phyloP scores from a whole-genome alignment of 2,797 vertebrate genomes.

The Chelidonichthys spinosus region DNA sequence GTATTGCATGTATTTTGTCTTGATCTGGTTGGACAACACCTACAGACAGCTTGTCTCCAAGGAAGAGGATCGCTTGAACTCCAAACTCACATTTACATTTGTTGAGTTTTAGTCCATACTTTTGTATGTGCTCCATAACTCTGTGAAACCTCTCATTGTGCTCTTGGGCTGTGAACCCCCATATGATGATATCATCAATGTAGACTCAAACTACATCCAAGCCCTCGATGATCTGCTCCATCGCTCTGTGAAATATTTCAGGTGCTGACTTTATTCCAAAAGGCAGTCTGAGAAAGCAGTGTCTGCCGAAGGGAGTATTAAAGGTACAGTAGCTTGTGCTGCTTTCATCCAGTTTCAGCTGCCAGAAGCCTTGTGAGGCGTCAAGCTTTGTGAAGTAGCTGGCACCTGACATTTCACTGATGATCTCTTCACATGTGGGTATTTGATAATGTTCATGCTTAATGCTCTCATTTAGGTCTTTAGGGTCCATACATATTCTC shows the following conservation, averaged over 20 bases:
- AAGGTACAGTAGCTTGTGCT: too few species aligned
- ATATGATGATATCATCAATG: slow-evolving; percentile 32
- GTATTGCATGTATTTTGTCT: slow-evolving; percentile 8
- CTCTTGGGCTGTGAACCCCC: slow-evolving; percentile 19
- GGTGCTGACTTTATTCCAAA: slow-evolving; percentile 30
- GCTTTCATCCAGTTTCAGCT: too few species aligned
- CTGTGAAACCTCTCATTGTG: neutral
- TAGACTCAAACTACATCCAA: slow-evolving; percentile 10
- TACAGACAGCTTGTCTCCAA: slow-evolving; percentile 13
- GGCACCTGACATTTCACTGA: too few species aligned
- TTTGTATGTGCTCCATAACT: neutral
- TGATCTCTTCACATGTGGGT: too few species aligned
- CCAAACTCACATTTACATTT: slow-evolving; percentile 29
- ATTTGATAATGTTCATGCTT: too few species aligned
- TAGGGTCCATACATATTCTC: too few species aligned
- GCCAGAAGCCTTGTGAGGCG: too few species aligned
- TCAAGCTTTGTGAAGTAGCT: too few species aligned
- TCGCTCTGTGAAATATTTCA: slow-evolving; percentile 41
- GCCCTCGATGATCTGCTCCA: too few species aligned
- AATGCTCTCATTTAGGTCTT: too few species aligned
- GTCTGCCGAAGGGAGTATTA: slow-evolving; percentile 14
- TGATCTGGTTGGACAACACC: neutral
- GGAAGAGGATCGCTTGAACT: slow-evolving; percentile 16
- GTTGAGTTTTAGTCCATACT: slow-evolving; percentile 16
- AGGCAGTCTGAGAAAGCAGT: slow-evolving; percentile 11